These are phyloP conservation scores for Vireo griseus DNA, from an alignment of 2,797 vertebrate species.

Conservation along the genomic window DNA sequence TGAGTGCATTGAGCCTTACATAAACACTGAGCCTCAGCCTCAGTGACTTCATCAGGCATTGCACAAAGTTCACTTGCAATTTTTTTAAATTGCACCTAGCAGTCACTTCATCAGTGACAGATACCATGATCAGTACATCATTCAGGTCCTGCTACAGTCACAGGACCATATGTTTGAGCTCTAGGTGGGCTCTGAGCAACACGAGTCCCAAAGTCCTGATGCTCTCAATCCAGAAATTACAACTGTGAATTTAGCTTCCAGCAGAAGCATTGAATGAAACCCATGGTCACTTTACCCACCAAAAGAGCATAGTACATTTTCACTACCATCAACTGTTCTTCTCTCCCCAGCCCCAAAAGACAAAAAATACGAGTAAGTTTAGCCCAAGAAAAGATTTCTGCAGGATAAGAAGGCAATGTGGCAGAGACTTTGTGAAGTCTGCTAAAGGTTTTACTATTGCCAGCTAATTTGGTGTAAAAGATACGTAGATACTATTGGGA, in stretches of 20 bases:
- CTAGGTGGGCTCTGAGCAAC: neutral
- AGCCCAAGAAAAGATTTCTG: neutral
- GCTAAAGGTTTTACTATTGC: neutral
- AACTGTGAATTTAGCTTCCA: neutral
- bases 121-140: neutral
- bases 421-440: neutral
- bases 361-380: neutral
- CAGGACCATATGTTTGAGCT: neutral
- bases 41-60: neutral
- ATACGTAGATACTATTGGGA: neutral
- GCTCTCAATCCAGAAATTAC: neutral
- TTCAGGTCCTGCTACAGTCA: neutral
- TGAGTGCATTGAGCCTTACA: neutral
- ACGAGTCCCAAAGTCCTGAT: neutral
- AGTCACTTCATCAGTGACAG: neutral
- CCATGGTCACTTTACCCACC: neutral
- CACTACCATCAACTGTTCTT: neutral
- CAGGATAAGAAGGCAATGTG: neutral
- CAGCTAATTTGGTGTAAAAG: neutral
- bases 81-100: neutral
- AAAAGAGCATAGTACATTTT: neutral
- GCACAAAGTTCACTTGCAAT: neutral
- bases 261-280: neutral
- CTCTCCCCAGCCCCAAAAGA: neutral
- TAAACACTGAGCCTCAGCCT: neutral